Evolutionary conservation across 2,888 invertebrate species (phyloP), one percentile per base, ranked within the genome.

Genomic region (Theristus sp.): DNA sequence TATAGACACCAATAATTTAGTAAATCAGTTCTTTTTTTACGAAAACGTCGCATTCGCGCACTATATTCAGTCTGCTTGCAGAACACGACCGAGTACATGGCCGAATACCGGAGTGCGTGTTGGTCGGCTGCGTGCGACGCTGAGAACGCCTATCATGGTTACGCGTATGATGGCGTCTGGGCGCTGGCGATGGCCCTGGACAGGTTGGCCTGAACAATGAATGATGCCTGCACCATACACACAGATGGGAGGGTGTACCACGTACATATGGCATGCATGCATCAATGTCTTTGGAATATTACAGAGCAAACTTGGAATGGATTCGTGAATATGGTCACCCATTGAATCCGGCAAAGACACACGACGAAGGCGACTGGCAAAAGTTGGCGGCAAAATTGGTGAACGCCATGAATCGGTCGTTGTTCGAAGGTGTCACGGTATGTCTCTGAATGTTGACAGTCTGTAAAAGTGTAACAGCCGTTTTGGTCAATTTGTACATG

Each of bases 161-260:
- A 96, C 76, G 93, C 94, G 17, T 98, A 96, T 75, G 96, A 98
- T 75, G 96, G 90, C 2, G 87, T 98, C 66, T 96, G 96, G 94
- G 89, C 93, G 0, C 88, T 96, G 66, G 96, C 96, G 0, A 76
- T 90, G 63, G 94, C 94, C 0, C 86, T 98, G 63, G 87, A 93
- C 72, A 84, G n/a, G n/a, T n/a, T n/a, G n/a, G n/a, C n/a, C n/a
- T n/a, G n/a, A n/a, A n/a, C n/a, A n/a, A n/a, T n/a, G n/a, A n/a
- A n/a, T n/a, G n/a, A n/a, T n/a, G n/a, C n/a, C n/a, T n/a, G n/a
- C n/a, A n/a, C n/a, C n/a, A n/a, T n/a, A n/a, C n/a, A n/a, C n/a
- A n/a, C n/a, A n/a, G n/a, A n/a, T n/a, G n/a, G n/a, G n/a, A n/a
- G n/a, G n/a, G n/a, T n/a, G n/a, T n/a, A n/a, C n/a, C n/a, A n/a